Evolutionary conservation across 2,888 invertebrate species (phyloP).

Genomic region (Hirtodrosophila alboralis): DNA sequence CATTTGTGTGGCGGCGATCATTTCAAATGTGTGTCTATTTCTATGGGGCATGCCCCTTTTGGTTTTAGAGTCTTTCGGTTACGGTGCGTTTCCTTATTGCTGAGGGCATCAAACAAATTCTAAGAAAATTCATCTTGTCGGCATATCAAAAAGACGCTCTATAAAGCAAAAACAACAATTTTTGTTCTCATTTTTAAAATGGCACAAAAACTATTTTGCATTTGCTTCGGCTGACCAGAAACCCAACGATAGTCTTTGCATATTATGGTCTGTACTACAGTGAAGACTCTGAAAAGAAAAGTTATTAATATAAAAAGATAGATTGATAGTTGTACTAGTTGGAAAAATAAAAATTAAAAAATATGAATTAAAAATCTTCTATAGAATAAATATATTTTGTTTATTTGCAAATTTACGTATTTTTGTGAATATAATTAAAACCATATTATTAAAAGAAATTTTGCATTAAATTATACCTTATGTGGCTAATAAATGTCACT

Average conservation of each 20-base stretch:
- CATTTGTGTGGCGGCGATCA: conserved; percentile 55
- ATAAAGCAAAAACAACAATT: conserved; percentile 22
- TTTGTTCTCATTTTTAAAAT: conserved; percentile 63
- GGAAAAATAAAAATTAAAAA: no score
- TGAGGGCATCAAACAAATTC: conserved; percentile 51
- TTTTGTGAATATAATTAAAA: no score
- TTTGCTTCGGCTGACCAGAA: conserved; percentile 30
- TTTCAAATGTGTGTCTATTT: conserved; percentile 58
- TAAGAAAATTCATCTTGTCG: conserved; percentile 54
- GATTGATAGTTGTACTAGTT: no score
- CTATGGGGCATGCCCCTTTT: conserved; percentile 10
- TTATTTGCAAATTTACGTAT: no score
- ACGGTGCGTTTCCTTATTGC: conserved; percentile 46
- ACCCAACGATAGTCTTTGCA: conserved; percentile 18
- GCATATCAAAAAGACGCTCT: conserved; percentile 43
- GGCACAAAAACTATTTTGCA: conserved; percentile 66
- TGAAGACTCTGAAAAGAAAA: conserved; percentile 11
- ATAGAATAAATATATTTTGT: no score
- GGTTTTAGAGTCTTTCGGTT: conserved; percentile 4
- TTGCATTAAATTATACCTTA: no score
- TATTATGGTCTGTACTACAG: conserved; percentile 21
- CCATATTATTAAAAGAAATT: no score
- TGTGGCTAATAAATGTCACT: no score
- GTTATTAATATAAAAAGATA: no score
- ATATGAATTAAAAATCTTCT: no score